Evolutionary conservation across 2,113 vertebrate genomes (phyloP), one percentile per base, ranked within the genome.

Genomic region (Urocolius indicus): DNA sequence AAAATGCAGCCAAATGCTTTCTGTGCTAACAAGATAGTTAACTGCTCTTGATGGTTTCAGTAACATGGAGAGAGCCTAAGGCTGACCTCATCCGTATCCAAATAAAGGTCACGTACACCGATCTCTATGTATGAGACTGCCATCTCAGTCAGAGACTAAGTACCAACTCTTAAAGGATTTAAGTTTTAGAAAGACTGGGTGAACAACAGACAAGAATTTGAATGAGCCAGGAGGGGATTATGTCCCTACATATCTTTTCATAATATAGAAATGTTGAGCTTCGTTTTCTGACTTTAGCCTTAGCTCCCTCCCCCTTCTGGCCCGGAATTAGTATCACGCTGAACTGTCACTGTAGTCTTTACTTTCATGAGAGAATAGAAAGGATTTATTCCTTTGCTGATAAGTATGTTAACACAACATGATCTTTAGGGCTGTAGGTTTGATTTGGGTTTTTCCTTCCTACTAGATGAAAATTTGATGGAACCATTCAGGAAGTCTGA

Each of bases 11-110:
- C 45, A 79, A 85, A 49, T 17, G 23, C 21, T 61, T 75, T 46
- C 57, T 3, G 13, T 76, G 61, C 54, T 58, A 66, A 54, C 34
- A 62, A 85, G 75, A 29, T 67, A 65, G 87, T 63, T 45, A 79
- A 69, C 41, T 3, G 2, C 16, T 63, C 23, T 45, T 87, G 26
- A 36, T 36, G 72, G 57, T n/a, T 85, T 72, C 74, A 48, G 34
- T 52, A 81, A 87, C 17, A 32, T 1, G 4, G 6, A 38, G 38
- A 77, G 18, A 85, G 85, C 55, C 34, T 74, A 63, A 90, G 12
- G 32, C 41, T 0, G 0, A 61, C 12, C 23, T 79, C 5, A 2
- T 36, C 16, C 23, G 7, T 45, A 45, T 27, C 16, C 62, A 65
- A 73, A 23, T 49, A 48, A 82, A 90, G 57, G 57, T 76, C 62